These are phyloP conservation scores for Sphaeramia orbicularis DNA, from an alignment of 2,797 vertebrate species.

Conservation along the genomic window DNA sequence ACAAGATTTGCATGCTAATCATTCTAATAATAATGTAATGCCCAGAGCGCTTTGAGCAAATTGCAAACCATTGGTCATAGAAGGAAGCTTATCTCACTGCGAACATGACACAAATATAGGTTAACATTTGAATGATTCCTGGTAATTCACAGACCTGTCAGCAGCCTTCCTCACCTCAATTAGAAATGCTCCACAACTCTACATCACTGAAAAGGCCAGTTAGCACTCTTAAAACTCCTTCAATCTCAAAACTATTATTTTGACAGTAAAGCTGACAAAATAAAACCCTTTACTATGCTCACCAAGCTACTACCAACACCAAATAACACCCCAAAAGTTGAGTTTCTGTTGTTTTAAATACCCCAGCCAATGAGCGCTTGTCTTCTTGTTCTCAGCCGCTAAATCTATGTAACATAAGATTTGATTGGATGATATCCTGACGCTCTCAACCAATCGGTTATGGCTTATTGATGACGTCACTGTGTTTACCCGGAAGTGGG, in stretches of 20 bases:
- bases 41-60: conserved; percentile 85
- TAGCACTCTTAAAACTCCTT: not conserved
- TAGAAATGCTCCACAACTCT: conserved; percentile 58
- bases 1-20: conserved; percentile 90
- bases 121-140: conserved; percentile 80
- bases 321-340: not conserved
- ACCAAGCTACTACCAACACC: not conserved
- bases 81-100: conserved; percentile 82
- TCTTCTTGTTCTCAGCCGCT: not conserved
- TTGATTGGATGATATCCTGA: conserved; percentile 57
- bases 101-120: conserved; percentile 82
- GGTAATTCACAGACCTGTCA: conserved; percentile 78
- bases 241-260: not conserved
- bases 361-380: conserved; percentile 25
- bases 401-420: not conserved
- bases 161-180: conserved; percentile 70
- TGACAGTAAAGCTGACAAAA: rapidly evolving
- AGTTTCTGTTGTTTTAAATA: not conserved
- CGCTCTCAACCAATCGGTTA: conserved; percentile 60
- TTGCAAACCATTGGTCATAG: conserved; percentile 83
- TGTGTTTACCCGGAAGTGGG: conserved; percentile 78
- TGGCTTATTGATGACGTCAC: conserved; percentile 36
- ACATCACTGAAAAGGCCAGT: conserved; percentile 5
- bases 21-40: conserved; percentile 88
- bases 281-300: not conserved